These are phyloP conservation scores for Alces alces DNA, from an alignment of 2,113 vertebrate species.

Conservation along the genomic window DNA sequence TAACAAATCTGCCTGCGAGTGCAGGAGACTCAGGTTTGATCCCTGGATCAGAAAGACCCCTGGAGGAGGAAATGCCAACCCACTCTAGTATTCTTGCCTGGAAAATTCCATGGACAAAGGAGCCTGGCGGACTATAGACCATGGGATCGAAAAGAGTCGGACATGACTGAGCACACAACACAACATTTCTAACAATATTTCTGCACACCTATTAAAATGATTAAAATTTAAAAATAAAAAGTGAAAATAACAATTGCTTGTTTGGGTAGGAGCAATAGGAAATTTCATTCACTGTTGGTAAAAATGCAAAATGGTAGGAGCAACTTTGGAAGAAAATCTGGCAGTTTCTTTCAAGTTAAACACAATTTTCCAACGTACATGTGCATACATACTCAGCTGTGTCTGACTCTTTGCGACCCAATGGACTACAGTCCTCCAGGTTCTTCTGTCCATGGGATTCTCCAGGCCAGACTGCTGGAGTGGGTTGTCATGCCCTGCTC, in stretches of 20 bases:
- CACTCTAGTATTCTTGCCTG: background rate
- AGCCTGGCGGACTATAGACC: background rate
- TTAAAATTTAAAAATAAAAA: background rate
- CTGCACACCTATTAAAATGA: background rate
- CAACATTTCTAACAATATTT: background rate
- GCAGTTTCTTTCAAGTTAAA: background rate
- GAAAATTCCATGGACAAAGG: background rate
- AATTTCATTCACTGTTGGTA: background rate
- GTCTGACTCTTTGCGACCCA: background rate
- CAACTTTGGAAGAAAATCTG: background rate
- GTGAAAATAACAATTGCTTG: background rate
- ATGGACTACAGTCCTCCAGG: background rate
- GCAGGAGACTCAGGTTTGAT: background rate
- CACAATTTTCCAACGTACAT: background rate
- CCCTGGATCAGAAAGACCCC: background rate
- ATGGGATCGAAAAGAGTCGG: fast-evolving
- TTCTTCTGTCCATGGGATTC: background rate
- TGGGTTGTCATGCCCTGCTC: background rate
- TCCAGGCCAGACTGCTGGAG: background rate
- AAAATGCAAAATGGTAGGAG: background rate
- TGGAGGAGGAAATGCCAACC: background rate
- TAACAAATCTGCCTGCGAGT: background rate
- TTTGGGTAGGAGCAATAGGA: background rate
- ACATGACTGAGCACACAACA: background rate
- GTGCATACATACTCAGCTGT: background rate